phyloP scores from a whole-genome alignment of 2,888 invertebrate genomes.

The Drosophila helvetica region DNA sequence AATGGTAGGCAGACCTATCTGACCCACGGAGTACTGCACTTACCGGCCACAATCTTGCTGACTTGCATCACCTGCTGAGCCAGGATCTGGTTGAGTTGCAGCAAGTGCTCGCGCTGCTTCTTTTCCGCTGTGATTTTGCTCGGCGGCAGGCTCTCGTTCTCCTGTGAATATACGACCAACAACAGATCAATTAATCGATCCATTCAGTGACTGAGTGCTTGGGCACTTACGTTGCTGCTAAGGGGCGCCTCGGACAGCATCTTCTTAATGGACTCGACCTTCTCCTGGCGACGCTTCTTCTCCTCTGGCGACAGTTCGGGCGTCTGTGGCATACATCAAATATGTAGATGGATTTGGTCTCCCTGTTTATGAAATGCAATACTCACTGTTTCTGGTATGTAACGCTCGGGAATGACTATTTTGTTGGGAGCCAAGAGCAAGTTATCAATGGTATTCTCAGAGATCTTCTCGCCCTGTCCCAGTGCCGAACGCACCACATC shows the following conservation, averaged over 20 bases:
- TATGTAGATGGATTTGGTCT: neutral
- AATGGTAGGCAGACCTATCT: slow-evolving; percentile 3
- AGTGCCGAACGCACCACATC: slow-evolving; percentile 94
- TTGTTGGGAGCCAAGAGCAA: slow-evolving; percentile 94
- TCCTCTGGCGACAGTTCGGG: slow-evolving; percentile 94
- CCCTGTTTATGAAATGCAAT: too few species aligned
- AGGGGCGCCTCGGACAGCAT: slow-evolving; percentile 90
- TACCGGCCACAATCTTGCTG: slow-evolving; percentile 98
- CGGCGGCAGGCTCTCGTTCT: slow-evolving; percentile 85
- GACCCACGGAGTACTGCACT: slow-evolving; percentile 75
- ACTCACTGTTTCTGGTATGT: slow-evolving; percentile 93
- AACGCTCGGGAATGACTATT: slow-evolving; percentile 95
- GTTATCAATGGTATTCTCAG: slow-evolving; percentile 92
- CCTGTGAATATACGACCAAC: slow-evolving; percentile 44
- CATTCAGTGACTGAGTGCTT: neutral
- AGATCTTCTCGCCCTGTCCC: slow-evolving; percentile 85
- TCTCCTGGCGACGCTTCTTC: slow-evolving; percentile 91
- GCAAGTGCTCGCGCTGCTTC: slow-evolving; percentile 93
- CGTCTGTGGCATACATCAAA: slow-evolving; percentile 85
- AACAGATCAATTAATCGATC: neutral
- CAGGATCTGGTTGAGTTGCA: slow-evolving; percentile 95
- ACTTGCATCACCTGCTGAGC: slow-evolving; percentile 97
- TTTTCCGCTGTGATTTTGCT: slow-evolving; percentile 93
- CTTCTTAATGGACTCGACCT: slow-evolving; percentile 95
- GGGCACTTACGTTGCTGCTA: slow-evolving; percentile 82